phyloP scores from a whole-genome alignment of 2,888 invertebrate species.

The Drosophila setosimentum region DNA sequence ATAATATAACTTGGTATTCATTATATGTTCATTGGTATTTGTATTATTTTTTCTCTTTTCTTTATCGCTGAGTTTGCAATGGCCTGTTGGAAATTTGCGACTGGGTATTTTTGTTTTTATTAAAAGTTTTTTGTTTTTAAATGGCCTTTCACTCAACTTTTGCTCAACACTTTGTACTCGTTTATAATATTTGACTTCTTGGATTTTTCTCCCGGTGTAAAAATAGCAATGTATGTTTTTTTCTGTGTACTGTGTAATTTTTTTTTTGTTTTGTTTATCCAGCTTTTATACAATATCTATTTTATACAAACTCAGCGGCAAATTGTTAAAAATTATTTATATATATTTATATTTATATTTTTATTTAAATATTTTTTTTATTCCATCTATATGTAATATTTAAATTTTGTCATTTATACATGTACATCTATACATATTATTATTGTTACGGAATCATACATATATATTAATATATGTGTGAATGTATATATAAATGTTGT shows the following conservation, averaged over 20 bases:
- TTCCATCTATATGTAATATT: conserved; percentile 6
- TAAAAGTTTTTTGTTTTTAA: conserved; percentile 18
- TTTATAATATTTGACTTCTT: conserved; percentile 50
- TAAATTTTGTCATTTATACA: conserved; percentile 25
- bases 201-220: conserved; percentile 62
- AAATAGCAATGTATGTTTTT: conserved; percentile 62
- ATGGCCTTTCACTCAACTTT: conserved; percentile 55
- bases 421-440: conserved; percentile 57
- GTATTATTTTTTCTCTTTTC: conserved; percentile 8
- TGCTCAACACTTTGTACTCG: conserved; percentile 72
- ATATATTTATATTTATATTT: conserved; percentile 12
- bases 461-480: conserved; percentile 32
- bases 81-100: conserved; percentile 4
- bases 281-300: conserved; percentile 40
- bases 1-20: conserved; percentile 28
- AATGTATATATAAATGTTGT: conserved; percentile 24
- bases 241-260: conserved; percentile 1
- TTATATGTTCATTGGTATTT: conserved; percentile 15
- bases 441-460: conserved; percentile 67
- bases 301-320: conserved; percentile 73
- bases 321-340: conserved; percentile 50
- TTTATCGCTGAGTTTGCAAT: conserved; percentile 61
- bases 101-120: conserved; percentile 3
- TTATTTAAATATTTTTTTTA: conserved; percentile 11
- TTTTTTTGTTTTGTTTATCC: conserved; percentile 26